A percentile compares a stretch with the other conserved stretches of the same genome.
phyloP scores from a whole-genome alignment of 2,888 invertebrate genomes.

The Drosophila macrospina region DNA sequence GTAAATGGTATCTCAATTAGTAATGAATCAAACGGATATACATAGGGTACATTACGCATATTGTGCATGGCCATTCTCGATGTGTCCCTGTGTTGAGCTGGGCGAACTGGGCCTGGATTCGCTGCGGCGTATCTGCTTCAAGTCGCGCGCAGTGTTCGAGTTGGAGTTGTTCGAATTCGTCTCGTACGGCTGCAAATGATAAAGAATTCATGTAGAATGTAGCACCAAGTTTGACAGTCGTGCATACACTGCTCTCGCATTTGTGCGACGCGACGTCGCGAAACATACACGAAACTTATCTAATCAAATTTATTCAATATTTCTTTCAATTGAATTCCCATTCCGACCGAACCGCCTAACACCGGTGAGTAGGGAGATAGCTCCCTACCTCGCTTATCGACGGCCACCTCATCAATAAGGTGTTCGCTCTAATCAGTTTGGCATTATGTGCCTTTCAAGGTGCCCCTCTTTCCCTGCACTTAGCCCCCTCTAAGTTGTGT shows the following conservation, averaged over 20 bases:
- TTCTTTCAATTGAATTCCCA: slow-evolving; percentile 68
- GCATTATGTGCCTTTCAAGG: slow-evolving; percentile 8
- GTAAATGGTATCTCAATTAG: slow-evolving; percentile 21
- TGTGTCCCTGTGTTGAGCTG: slow-evolving; percentile 83
- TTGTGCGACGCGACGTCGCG: neutral
- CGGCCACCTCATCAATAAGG: slow-evolving; percentile 1
- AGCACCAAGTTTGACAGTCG: neutral
- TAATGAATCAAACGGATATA: neutral
- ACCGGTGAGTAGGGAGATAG: slow-evolving; percentile 42
- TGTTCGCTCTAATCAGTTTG: slow-evolving; percentile 34
- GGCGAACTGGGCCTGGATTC: slow-evolving; percentile 86
- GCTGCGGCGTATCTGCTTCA: slow-evolving; percentile 85
- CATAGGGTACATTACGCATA: slow-evolving; percentile 82
- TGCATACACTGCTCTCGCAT: neutral
- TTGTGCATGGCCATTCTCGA: slow-evolving; percentile 85
- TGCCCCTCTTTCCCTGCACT: neutral
- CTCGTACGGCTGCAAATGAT: slow-evolving; percentile 87
- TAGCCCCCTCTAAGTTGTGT: slow-evolving; percentile 4
- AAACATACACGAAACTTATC: slow-evolving; percentile 50
- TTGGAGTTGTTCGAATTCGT: slow-evolving; percentile 84
- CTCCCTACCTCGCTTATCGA: slow-evolving; percentile 37
- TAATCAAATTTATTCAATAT: slow-evolving; percentile 68
- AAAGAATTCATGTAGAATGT: neutral
- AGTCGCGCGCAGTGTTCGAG: slow-evolving; percentile 84
- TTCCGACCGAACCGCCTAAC: slow-evolving; percentile 39